Conservation (phyloP, 2,888 invertebrate genomes). For the Lasioglossum oenotherae region DNA sequence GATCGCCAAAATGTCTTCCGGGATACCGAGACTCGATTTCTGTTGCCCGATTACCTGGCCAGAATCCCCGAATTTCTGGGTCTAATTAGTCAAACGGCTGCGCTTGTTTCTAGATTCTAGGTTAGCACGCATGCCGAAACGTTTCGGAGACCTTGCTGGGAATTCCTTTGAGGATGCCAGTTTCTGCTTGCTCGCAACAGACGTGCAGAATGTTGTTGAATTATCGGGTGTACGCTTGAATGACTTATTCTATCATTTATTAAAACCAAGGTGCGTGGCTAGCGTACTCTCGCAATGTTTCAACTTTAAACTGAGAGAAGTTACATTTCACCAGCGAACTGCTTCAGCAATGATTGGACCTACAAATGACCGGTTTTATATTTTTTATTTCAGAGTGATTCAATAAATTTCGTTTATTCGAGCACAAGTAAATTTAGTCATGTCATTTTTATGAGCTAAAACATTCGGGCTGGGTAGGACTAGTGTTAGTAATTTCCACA, state of each 20-base stretch:
- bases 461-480: no score
- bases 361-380: not conserved
- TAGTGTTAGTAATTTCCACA: not conserved
- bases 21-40: not conserved
- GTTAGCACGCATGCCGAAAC: not conserved
- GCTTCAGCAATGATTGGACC: not conserved
- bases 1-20: no score
- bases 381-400: not conserved
- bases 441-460: no score
- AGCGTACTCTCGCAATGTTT: not conserved
- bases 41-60: not conserved
- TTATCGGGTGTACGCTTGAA: not conserved
- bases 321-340: not conserved
- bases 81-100: not conserved
- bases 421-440: no score
- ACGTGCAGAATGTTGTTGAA: not conserved
- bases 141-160: not conserved
- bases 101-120: not conserved
- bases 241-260: not conserved
- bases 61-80: not conserved
- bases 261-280: not conserved
- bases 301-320: not conserved
- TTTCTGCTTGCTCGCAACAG: slow-evolving; percentile 9
- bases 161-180: slow-evolving; percentile 18
- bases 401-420: no score